Evolutionary conservation across 2,888 invertebrate species (phyloP).

Genomic region (Pheosia gnoma): DNA sequence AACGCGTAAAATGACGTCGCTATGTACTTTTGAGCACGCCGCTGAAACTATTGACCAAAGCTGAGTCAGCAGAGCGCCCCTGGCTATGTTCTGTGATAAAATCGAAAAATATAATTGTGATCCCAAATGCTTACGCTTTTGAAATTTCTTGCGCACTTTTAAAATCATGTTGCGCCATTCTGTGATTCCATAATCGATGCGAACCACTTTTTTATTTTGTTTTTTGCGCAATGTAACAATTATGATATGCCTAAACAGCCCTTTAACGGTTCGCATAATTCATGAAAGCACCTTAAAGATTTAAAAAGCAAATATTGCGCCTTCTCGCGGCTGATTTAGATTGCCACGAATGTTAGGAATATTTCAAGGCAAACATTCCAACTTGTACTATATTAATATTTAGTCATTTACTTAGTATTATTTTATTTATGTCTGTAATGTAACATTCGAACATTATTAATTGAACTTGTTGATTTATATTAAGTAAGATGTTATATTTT

Average conservation of each 20-base stretch:
- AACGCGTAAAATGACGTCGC: neutral
- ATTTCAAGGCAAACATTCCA: slow-evolving; percentile 48
- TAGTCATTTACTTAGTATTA: slow-evolving; percentile 33
- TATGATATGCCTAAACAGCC: no score
- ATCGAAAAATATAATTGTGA: neutral
- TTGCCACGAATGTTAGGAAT: neutral
- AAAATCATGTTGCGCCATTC: neutral
- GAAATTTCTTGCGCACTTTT: neutral
- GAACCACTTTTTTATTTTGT: no score
- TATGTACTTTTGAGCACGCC: neutral
- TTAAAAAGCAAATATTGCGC: neutral
- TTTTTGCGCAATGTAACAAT: no score
- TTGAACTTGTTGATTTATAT: slow-evolving; percentile 7
- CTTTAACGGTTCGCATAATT: no score
- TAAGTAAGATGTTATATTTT: slow-evolving; percentile 9
- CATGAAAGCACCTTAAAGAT: neutral
- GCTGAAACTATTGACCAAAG: neutral
- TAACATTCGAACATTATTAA: slow-evolving; percentile 13
- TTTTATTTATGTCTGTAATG: slow-evolving; percentile 11
- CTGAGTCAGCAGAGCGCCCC: neutral
- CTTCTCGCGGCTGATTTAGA: neutral
- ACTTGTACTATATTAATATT: slow-evolving; percentile 19
- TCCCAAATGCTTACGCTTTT: neutral
- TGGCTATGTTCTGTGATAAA: neutral
- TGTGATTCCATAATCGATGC: no score